Evolutionary conservation across 92 coral and sea anemone species (phyloP), one percentile per base, ranked within the genome.

Genomic region (Phymanthus crucifer): DNA sequence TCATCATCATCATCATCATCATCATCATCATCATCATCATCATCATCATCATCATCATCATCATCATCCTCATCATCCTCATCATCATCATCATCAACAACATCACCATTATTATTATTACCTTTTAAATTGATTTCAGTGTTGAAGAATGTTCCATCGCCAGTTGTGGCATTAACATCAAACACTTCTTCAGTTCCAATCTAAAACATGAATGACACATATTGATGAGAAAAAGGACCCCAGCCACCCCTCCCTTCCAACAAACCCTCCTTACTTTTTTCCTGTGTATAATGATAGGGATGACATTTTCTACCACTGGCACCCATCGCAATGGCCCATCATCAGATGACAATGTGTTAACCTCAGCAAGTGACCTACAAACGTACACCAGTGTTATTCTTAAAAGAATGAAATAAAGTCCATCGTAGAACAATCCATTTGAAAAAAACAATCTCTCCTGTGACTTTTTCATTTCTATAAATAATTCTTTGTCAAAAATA

Each of bases 251-350:
- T 73, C 37, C 73, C 45, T 32, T 2, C 14, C 4, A 54, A 54
- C 5, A 21, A 1, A 21, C 38, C 31, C 9, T 72, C 16, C 77
- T 48, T 81, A 95, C 99, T 95, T 86, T 80, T 82, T 93, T 93
- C 75, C 93, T 76, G 45, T 85, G 90, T 23, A 93, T 84, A 40
- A 84, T 71, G 27, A 95, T 95, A 27, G 99, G 98, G 31, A 95
- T 91, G 31, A 95, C 91, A 81, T 91, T 90, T 45, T 93, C 93
- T 74, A 93, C 81, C 0, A 95, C 89, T 0, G 99, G 99, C 2
- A 95, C 99, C 99, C 99, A 95, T 79, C 94, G 89, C 26, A 90
- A 80, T 11, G 96, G 94, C 32, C 97, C 96, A 70, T 83, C 90
- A 75, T 94, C 94, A 52, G 99, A 79, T 12, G 98, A 95, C 73